These are phyloP conservation scores for Umimayanthus chanpuru DNA, from an alignment of 92 coral and sea anemone genomes.

Conservation along the genomic window DNA sequence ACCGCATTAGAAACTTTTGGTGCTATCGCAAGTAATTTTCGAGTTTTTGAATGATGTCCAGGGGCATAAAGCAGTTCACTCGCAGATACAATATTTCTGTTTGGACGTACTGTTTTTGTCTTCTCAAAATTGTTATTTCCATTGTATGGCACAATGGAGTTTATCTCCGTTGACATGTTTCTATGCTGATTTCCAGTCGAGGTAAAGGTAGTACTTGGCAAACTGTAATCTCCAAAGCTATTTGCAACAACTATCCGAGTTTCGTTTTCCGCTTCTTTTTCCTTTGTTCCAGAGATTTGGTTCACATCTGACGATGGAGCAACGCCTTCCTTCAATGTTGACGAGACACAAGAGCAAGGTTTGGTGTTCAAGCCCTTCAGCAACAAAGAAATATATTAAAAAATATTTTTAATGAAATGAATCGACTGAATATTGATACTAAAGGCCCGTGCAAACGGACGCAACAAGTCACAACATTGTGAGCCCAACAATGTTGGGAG, in stretches of 20 bases:
- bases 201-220: neutral
- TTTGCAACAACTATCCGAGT: neutral
- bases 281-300: slow-evolving; percentile 1
- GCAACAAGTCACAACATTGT: no score
- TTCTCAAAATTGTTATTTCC: neutral
- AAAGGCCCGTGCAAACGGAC: no score
- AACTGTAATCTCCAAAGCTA: neutral
- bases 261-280: slow-evolving; percentile 20
- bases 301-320: neutral
- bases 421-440: neutral
- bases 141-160: neutral
- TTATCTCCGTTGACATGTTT: neutral
- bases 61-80: neutral
- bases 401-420: neutral
- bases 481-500: no score
- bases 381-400: neutral
- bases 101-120: neutral
- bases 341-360: neutral
- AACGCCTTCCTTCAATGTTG: neutral
- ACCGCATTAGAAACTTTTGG: slow-evolving; percentile 14
- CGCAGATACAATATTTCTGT: slow-evolving; percentile 11
- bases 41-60: slow-evolving; percentile 4
- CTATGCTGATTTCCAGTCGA: neutral
- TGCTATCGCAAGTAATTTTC: slow-evolving; percentile 14
- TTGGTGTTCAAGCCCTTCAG: slow-evolving; percentile 15